Evolutionary conservation across 2,888 invertebrate genomes (phyloP).

Genomic region (Elgonia sp.): DNA sequence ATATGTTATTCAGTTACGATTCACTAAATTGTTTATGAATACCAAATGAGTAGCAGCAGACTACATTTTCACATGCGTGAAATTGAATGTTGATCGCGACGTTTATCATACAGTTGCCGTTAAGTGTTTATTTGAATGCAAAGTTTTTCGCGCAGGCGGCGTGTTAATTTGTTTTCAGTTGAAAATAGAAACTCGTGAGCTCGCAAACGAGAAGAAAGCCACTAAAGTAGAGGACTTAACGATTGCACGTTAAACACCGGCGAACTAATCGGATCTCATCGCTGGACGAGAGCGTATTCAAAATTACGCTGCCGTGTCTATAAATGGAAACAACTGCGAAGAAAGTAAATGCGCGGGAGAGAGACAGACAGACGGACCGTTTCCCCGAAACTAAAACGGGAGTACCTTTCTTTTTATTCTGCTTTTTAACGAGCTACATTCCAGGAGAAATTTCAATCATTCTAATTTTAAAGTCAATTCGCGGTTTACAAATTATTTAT

Average conservation of each 20-base stretch:
- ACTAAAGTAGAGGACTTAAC: constrained; percentile 52
- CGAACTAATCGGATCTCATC: constrained; percentile 62
- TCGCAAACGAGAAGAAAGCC: constrained; percentile 57
- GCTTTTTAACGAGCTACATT: no score
- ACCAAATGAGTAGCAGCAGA: no score
- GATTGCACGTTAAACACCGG: constrained; percentile 67
- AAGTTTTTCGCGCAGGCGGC: no score
- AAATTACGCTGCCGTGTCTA: constrained; percentile 72
- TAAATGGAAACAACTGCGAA: constrained; percentile 71
- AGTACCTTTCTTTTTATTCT: constrained; percentile 54
- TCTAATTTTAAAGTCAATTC: constrained; percentile 9
- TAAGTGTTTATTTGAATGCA: no score
- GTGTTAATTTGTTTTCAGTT: no score
- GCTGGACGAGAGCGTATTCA: constrained; percentile 63
- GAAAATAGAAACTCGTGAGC: constrained; percentile 52
- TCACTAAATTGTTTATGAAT: no score
- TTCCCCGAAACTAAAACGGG: constrained; percentile 70
- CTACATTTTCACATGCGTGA: no score
- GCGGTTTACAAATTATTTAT: no score
- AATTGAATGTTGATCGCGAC: no score
- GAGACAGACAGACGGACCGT: constrained; percentile 33
- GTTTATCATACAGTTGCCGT: no score
- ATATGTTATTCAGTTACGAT: no score
- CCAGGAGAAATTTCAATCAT: no score
- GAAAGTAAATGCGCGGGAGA: constrained; percentile 36